phyloP scores from a whole-genome alignment of 2,888 invertebrate genomes.

The Melanostoma scalare region DNA sequence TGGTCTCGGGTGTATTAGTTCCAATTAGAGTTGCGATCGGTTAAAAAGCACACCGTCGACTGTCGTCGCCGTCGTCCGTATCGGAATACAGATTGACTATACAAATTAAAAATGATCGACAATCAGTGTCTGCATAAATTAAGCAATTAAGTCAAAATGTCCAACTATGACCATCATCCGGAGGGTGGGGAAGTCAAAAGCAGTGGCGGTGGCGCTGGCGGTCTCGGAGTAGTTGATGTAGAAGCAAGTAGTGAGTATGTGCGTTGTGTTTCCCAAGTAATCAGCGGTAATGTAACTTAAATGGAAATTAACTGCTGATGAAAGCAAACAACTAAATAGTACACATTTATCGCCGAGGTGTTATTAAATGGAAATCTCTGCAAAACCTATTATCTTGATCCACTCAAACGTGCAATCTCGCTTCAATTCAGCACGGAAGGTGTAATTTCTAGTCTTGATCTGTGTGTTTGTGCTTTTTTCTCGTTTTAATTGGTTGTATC shows the following conservation, averaged over 20 bases:
- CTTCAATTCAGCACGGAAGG: conserved; percentile 45
- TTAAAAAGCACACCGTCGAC: conserved; percentile 48
- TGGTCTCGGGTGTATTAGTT: conserved; percentile 35
- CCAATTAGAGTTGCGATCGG: conserved; percentile 68
- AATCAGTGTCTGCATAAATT: conserved; percentile 70
- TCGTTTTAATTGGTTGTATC: conserved; percentile 23
- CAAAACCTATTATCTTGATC: conserved; percentile 43
- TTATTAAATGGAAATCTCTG: conserved; percentile 62
- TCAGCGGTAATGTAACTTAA: conserved; percentile 58
- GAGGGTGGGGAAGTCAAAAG: not conserved
- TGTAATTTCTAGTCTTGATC: conserved; percentile 50
- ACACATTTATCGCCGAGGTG: conserved; percentile 46
- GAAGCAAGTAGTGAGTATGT: conserved; percentile 65
- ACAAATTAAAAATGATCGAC: conserved; percentile 71
- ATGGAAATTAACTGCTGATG: conserved; percentile 61
- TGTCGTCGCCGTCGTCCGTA: conserved; percentile 1
- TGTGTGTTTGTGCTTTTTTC: conserved; percentile 27
- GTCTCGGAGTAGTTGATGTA: not conserved
- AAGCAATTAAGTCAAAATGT: conserved; percentile 71
- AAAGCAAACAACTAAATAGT: conserved; percentile 61
- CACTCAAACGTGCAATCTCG: conserved; percentile 4
- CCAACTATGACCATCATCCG: conserved; percentile 17
- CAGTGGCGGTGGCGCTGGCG: not conserved
- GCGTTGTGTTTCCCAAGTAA: conserved; percentile 65
- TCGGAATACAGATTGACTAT: conserved; percentile 25